Evolutionary conservation across 2,113 vertebrate genomes (phyloP).

Genomic region (Campylomormyrus numenius): DNA sequence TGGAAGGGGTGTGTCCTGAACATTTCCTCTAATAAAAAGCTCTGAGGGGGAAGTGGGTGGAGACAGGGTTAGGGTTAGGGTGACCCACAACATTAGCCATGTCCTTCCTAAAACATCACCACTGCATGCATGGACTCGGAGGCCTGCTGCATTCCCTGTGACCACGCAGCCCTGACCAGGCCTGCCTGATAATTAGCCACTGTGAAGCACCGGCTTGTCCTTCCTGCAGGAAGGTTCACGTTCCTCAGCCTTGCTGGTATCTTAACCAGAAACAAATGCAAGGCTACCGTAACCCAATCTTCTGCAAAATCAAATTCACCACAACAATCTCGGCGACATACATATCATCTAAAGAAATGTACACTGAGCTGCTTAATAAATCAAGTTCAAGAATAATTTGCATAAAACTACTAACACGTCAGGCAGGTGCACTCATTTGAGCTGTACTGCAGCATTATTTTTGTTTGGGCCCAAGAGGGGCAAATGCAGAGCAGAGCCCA

Average conservation of each 20-base stretch:
- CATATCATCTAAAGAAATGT: not conserved
- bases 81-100: not conserved
- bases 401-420: not conserved
- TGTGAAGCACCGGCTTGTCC: not conserved
- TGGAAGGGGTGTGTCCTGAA: not conserved
- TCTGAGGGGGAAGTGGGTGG: not conserved
- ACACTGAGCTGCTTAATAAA: not conserved
- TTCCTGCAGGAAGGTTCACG: not conserved
- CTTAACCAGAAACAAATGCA: not conserved
- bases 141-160: not conserved
- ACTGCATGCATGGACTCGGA: not conserved
- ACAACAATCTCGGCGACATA: not conserved
- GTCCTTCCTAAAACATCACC: not conserved
- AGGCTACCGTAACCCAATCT: not conserved
- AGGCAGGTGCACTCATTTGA: not conserved
- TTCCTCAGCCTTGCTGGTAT: not conserved
- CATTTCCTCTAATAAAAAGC: not conserved
- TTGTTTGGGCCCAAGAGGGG: not conserved
- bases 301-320: not conserved
- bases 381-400: not conserved
- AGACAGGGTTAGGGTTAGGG: not conserved
- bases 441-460: not conserved
- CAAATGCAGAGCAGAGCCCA: not conserved
- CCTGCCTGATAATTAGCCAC: not conserved
- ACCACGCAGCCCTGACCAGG: not conserved